Conservation (phyloP, 1,140 invertebrate species). For the Ridgeia piscesae region DNA sequence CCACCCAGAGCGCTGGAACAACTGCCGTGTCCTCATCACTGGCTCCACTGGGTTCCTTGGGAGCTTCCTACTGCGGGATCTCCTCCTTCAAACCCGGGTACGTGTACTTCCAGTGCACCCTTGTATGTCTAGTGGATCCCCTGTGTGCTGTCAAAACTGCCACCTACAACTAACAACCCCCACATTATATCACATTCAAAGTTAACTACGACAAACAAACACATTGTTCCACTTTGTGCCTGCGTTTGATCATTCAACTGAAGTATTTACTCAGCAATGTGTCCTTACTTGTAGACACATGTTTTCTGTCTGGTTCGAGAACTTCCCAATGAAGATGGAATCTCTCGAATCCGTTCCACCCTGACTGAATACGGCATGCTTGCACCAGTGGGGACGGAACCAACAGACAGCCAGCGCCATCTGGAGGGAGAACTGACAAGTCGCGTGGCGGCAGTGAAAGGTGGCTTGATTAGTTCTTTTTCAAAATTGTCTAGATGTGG, state of each 20-base stretch:
- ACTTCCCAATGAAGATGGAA: conserved; percentile 41
- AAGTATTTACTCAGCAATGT: neutral
- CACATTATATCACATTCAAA: no score
- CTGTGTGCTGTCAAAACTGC: no score
- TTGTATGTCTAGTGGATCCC: no score
- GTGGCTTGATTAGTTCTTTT: conserved; percentile 26
- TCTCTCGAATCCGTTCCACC: conserved; percentile 49
- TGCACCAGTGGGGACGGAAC: conserved; percentile 18
- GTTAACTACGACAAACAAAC: no score
- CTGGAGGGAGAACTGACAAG: conserved; percentile 40
- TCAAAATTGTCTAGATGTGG: neutral
- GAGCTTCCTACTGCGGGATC: conserved; percentile 55
- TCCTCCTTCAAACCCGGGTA: conserved; percentile 55
- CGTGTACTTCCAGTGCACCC: neutral
- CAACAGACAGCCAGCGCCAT: conserved; percentile 41
- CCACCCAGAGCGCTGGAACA: conserved; percentile 46
- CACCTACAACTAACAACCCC: no score
- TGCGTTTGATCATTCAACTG: neutral
- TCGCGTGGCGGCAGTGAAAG: conserved; percentile 53
- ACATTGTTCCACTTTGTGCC: no score
- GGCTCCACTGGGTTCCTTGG: conserved; percentile 61
- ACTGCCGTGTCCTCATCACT: conserved; percentile 55
- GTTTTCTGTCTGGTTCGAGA: conserved; percentile 61
- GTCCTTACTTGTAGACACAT: conserved; percentile 38
- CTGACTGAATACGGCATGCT: conserved; percentile 55